Evolutionary conservation across 2,797 vertebrate species (phyloP), one percentile per base, ranked within the genome.

Genomic region (Ispidina lecontei): DNA sequence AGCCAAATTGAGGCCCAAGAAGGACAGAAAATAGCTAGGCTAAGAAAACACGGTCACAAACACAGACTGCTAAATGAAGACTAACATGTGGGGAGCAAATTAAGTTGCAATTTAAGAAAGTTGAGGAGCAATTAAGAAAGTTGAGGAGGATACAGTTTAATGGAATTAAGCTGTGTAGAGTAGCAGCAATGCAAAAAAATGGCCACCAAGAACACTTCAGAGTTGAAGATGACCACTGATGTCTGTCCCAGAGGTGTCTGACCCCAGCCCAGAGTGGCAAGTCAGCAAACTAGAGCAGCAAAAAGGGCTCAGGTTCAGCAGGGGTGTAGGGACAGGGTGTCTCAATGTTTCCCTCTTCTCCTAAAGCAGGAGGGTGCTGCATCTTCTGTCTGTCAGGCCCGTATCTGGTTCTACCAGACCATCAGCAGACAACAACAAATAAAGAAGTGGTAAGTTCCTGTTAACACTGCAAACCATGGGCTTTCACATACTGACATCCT

Each of bases 21-120:
- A 3, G 7, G 39, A 47, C 15, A 84, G 43, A 41, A 67, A 44
- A 18, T 4, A 87, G n/a, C 19, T 21, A 43, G 8, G 8, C 46
- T 78, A 87, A 31, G 47, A 77, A 84, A 94, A 91, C 10, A 51
- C 0, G 84, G 11, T 21, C 37, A 55, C 15, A n/a, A 76, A 55
- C n/a, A 86, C 69, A 76, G 65, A 71, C 46, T 41, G 37, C 63
- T 93, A 55, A 73, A 82, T 41, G 26, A 58, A 23, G 39, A 63
- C 23, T 72, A 65, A 62, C 26, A 69, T 5, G 21, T 46, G 6
- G 4, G 29, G 6, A 69, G 25, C 56, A 35, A 33, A 33, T 33
- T 33, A 33, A 33, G 33, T 33, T 33, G 19, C 22, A 84, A 72
- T 33, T 3, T 37, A 19, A 77, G 58, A 15, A 90, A 81, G 35